Percentiles rank a stretch among this genome's conserved stretches.
phyloP scores from a whole-genome alignment of 2,113 vertebrate genomes.

The Cebidichthys violaceus region DNA sequence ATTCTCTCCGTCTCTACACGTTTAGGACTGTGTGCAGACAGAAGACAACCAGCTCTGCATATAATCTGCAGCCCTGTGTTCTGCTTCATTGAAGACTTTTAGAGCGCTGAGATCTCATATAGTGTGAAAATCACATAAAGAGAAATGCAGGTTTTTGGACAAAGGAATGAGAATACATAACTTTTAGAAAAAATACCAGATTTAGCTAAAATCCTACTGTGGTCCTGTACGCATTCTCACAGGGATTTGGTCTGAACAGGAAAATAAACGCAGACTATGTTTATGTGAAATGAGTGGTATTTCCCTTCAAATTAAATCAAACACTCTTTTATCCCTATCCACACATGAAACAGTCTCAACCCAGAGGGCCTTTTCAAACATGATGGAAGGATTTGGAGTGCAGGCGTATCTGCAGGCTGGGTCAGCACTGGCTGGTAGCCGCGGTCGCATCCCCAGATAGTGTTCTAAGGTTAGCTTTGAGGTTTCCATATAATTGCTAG shows the following conservation, averaged over 20 bases:
- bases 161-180: not conserved
- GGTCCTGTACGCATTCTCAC: not conserved
- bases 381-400: slow-evolving; percentile 29
- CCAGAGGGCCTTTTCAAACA: slow-evolving; percentile 29
- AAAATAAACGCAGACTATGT: not conserved
- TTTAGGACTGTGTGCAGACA: not conserved
- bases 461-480: slow-evolving; percentile 66
- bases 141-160: not conserved
- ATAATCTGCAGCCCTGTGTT: slow-evolving; percentile 10
- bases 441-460: slow-evolving; percentile 37
- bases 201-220: not conserved
- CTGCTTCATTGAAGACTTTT: slow-evolving; percentile 28
- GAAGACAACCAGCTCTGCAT: slow-evolving; percentile 9
- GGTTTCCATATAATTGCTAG: slow-evolving; percentile 65
- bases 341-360: slow-evolving; percentile 15
- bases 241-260: slow-evolving; percentile 2
- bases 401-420: slow-evolving; percentile 28
- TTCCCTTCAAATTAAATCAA: slow-evolving; percentile 1
- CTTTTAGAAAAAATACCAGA: not conserved
- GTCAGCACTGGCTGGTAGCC: slow-evolving; percentile 43
- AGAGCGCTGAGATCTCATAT: not conserved
- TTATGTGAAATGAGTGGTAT: not conserved
- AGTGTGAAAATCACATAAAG: not conserved
- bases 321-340: not conserved
- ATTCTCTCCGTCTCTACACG: not conserved